Percentiles rank a stretch among this genome's conserved stretches.
These are phyloP conservation scores for Machimus rusticus DNA, from an alignment of 2,888 invertebrate genomes.

Conservation along the genomic window DNA sequence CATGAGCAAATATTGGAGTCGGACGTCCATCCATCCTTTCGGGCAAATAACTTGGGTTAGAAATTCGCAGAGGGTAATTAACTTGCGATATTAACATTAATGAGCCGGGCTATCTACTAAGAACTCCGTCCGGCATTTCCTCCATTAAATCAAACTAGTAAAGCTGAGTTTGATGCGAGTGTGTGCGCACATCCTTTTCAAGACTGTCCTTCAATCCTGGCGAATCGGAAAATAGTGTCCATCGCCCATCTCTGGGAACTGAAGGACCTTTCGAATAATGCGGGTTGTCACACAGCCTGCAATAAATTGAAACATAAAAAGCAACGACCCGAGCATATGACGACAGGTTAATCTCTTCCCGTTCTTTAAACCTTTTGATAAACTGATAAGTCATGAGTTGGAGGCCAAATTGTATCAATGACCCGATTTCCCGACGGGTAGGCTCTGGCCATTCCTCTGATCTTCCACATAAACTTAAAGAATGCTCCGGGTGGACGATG, in stretches of 20 bases:
- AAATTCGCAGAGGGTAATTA: neutral
- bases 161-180: neutral
- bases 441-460: neutral
- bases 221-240: neutral
- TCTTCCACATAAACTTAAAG: neutral
- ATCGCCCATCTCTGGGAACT: neutral
- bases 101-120: neutral
- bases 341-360: conserved; percentile 28
- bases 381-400: conserved; percentile 34
- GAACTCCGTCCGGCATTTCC: neutral
- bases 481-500: neutral
- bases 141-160: neutral
- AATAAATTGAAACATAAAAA: conserved; percentile 37
- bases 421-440: conserved; percentile 6
- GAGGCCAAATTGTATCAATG: conserved; percentile 26
- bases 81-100: neutral
- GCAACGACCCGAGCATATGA: conserved; percentile 27
- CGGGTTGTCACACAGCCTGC: conserved; percentile 17
- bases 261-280: neutral
- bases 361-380: conserved; percentile 21
- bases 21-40: neutral
- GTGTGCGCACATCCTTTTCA: neutral
- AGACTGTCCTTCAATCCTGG: neutral
- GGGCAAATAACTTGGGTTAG: neutral
- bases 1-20: neutral